These are phyloP conservation scores for Melieria omissa DNA, from an alignment of 2,888 invertebrate genomes.

Conservation along the genomic window DNA sequence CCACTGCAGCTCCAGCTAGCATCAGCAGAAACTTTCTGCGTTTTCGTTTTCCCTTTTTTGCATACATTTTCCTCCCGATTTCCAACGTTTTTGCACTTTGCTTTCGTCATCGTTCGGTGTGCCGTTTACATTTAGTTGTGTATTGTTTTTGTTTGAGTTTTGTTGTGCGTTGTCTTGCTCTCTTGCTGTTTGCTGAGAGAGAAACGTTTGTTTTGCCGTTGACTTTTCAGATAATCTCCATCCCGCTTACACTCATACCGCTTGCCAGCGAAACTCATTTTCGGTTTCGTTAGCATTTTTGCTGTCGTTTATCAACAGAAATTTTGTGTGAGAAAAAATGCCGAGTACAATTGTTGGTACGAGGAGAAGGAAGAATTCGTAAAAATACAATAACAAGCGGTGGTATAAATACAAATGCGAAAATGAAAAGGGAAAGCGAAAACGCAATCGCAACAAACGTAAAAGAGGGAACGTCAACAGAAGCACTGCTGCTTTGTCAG, in stretches of 20 bases:
- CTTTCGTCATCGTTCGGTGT: slow-evolving; percentile 62
- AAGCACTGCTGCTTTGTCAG: not conserved
- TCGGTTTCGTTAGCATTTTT: too few species aligned
- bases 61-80: slow-evolving; percentile 41
- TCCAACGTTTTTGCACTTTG: slow-evolving; percentile 7
- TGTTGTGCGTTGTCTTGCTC: slow-evolving; percentile 7
- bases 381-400: not conserved
- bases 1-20: too few species aligned
- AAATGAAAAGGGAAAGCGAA: not conserved
- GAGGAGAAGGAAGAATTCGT: slow-evolving; percentile 2
- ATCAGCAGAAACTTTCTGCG: too few species aligned
- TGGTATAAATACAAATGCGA: not conserved
- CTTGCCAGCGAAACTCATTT: too few species aligned
- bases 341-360: too few species aligned
- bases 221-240: too few species aligned
- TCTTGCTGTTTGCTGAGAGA: too few species aligned
- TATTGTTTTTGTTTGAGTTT: slow-evolving; percentile 35
- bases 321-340: too few species aligned
- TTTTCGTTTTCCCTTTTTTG: slow-evolving; percentile 28
- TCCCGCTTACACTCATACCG: too few species aligned
- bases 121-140: slow-evolving; percentile 39
- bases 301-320: too few species aligned
- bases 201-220: too few species aligned
- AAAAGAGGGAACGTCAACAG: not conserved
- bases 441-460: slow-evolving; percentile 3